These are phyloP conservation scores for Clanis bilineata DNA, from an alignment of 2,888 invertebrate species.

Conservation along the genomic window DNA sequence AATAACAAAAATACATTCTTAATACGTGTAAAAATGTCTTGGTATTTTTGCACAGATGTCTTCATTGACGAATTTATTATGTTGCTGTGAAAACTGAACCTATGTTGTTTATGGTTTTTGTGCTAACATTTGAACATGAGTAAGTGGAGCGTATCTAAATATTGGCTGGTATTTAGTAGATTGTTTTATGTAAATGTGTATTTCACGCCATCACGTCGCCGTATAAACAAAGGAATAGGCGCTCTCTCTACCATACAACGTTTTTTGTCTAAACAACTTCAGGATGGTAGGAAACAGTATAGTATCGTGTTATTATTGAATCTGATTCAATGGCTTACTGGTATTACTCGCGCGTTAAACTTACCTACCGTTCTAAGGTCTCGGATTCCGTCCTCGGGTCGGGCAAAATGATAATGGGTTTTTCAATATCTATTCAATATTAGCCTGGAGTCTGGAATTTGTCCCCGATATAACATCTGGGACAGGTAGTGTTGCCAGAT, in stretches of 20 bases:
- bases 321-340: too few relatives aligned
- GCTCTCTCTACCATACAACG: background rate
- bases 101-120: background rate
- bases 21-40: background rate
- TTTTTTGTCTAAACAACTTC: conserved; percentile 4
- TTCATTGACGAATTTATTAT: background rate
- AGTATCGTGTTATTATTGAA: too few relatives aligned
- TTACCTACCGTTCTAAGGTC: too few relatives aligned
- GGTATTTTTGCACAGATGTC: background rate
- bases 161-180: conserved; percentile 17
- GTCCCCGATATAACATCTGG: too few relatives aligned
- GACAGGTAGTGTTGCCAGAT: too few relatives aligned
- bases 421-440: too few relatives aligned
- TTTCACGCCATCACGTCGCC: conserved; percentile 19
- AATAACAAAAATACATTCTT: background rate
- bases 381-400: too few relatives aligned
- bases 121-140: background rate
- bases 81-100: background rate
- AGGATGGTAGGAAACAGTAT: background rate
- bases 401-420: too few relatives aligned
- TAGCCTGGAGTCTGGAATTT: too few relatives aligned
- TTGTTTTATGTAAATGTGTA: conserved; percentile 23
- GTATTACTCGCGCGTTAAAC: too few relatives aligned
- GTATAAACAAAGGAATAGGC: background rate
- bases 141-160: background rate